Conservation (phyloP, 2,888 invertebrate species). For the Diarsia brunnea region DNA sequence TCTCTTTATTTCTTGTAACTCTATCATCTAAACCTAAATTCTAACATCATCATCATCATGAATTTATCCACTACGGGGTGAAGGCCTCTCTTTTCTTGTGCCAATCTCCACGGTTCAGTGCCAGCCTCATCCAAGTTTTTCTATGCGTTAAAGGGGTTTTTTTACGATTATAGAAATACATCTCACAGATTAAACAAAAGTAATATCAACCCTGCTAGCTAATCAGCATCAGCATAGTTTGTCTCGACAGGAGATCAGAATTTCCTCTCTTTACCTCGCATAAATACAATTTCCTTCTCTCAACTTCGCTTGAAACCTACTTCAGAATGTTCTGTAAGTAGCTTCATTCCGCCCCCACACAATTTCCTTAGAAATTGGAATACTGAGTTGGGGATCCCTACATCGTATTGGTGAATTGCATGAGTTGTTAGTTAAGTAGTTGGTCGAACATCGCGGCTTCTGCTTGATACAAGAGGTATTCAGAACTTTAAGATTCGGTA, state of each 20-base stretch:
- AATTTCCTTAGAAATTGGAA: conserved; percentile 71
- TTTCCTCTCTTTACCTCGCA: conserved; percentile 21
- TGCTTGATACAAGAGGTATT: neutral
- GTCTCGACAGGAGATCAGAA: conserved; percentile 27
- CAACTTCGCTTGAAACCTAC: conserved; percentile 25
- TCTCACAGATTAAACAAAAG: neutral
- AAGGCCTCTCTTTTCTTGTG: no score
- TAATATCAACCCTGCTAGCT: neutral
- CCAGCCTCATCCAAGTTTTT: no score
- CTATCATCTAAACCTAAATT: neutral
- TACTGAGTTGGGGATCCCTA: conserved; percentile 66
- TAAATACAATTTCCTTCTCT: conserved; percentile 33
- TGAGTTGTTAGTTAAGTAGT: conserved; percentile 5
- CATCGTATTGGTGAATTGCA: conserved; percentile 49
- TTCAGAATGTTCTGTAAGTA: conserved; percentile 34
- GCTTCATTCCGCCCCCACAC: conserved; percentile 47
- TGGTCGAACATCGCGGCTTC: conserved; percentile 7
- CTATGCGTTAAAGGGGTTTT: neutral
- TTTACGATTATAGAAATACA: neutral
- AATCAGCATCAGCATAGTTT: conserved; percentile 16
- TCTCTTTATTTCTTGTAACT: neutral
- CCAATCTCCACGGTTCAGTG: no score
- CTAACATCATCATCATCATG: neutral
- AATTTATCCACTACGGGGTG: no score
- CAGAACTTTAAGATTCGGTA: conserved; percentile 8